Evolutionary conservation across 2,888 invertebrate species (phyloP).

Genomic region (Metellina segmentata): DNA sequence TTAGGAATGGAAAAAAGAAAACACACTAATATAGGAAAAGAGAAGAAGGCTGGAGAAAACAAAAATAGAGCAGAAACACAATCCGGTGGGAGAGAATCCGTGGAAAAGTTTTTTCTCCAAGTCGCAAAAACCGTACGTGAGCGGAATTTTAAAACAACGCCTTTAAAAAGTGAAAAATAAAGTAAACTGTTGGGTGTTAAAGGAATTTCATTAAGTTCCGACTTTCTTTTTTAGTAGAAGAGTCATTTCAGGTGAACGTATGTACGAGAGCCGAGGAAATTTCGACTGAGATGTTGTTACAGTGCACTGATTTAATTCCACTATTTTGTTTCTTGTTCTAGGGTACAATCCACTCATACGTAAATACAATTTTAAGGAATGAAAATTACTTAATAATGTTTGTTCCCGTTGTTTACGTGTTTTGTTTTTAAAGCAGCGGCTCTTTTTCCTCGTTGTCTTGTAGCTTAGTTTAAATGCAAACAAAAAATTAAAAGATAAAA

Average conservation of each 20-base stretch:
- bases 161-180: slow-evolving; percentile 24
- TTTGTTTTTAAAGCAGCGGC: neutral
- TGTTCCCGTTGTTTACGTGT: slow-evolving; percentile 20
- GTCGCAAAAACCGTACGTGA: slow-evolving; percentile 35
- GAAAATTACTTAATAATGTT: slow-evolving; percentile 24
- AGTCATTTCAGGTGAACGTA: slow-evolving; percentile 13
- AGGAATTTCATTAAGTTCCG: slow-evolving; percentile 43
- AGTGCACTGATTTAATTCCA: neutral
- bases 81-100: slow-evolving; percentile 31
- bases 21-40: slow-evolving; percentile 32
- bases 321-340: neutral
- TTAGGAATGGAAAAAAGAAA: slow-evolving; percentile 9
- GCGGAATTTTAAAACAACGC: slow-evolving; percentile 49
- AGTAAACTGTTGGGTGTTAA: slow-evolving; percentile 26
- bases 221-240: neutral
- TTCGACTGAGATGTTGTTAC: neutral
- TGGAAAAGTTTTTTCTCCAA: slow-evolving; percentile 3
- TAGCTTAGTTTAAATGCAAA: neutral
- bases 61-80: slow-evolving; percentile 12
- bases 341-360: neutral
- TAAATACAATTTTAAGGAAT: neutral
- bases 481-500: neutral
- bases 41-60: slow-evolving; percentile 11
- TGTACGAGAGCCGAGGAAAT: neutral
- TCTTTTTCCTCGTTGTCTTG: neutral